phyloP scores from a whole-genome alignment of 2,888 invertebrate genomes.

The Salpingus planirostris region DNA sequence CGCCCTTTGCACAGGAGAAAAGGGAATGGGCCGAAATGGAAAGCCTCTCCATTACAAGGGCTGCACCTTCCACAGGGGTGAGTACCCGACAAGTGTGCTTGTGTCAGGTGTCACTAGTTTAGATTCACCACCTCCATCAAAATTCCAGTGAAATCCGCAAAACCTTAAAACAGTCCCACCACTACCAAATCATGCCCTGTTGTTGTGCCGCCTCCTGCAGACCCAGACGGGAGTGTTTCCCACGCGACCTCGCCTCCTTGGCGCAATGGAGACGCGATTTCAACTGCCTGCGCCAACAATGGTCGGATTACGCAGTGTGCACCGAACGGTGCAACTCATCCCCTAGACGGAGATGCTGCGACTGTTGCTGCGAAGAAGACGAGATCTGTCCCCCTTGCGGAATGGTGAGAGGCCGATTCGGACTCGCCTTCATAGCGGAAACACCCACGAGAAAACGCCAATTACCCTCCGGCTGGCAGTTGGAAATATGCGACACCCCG shows the following conservation, averaged over 20 bases:
- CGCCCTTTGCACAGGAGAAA: conserved; percentile 85
- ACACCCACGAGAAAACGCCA: conserved; percentile 24
- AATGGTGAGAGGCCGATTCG: conserved; percentile 32
- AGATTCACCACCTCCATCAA: conserved; percentile 6
- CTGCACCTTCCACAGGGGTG: conserved; percentile 69
- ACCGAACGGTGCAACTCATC: too few species aligned
- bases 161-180: too few species aligned
- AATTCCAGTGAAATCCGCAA: conserved; percentile 5
- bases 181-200: conserved; percentile 7
- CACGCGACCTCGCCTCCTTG: conserved; percentile 5
- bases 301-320: conserved; percentile 8
- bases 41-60: conserved; percentile 81
- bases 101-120: conserved; percentile 10
- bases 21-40: conserved; percentile 58
- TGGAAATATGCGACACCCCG: conserved; percentile 36
- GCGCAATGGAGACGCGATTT: conserved; percentile 10
- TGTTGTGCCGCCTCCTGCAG: too few species aligned
- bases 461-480: conserved; percentile 35
- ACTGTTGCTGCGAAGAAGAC: neutral
- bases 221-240: conserved; percentile 3
- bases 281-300: conserved; percentile 7
- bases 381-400: neutral
- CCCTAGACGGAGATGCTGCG: too few species aligned
- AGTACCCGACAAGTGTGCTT: conserved; percentile 13
- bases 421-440: conserved; percentile 34